Evolutionary conservation across 2,888 invertebrate genomes (phyloP), one percentile per base, ranked within the genome.

Genomic region (Bursaphelenchus okinawaensis): DNA sequence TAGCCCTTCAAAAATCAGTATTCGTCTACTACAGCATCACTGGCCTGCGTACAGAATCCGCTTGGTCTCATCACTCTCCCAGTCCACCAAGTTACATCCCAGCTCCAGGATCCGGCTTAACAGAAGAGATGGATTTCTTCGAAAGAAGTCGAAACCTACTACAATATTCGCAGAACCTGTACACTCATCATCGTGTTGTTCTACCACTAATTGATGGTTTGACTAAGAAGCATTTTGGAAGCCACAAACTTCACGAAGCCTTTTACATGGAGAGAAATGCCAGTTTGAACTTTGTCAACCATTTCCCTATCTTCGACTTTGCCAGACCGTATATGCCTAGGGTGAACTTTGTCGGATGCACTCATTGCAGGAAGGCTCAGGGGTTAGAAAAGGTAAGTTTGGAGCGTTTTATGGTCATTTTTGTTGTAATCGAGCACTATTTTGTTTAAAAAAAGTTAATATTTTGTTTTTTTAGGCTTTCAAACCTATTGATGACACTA

Each of bases 221-320:
- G 9, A 26, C 64, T 27, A 24, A 51, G 56, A 70, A 76, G 27
- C 55, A 75, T 29, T 75, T 64, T 22, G 60, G 66, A 2, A 56
- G 31, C 52, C 40, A 40, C 40, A 40, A 58, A 55, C n/a, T 69
- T n/a, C 57, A 66, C 8, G 56, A 63, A 3, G 68, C 77, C 4
- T 82, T 83, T 62, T 70, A 74, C 54, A 74, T 82, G 64, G 82
- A 82, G 65, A 66, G 82, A 50, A 83, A 82, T 62, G 82, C 82
- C 7, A 79, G 79, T 8, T 72, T 82, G 51, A 82, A 82, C 63
- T 76, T 79, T 63, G 75, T 82, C 29, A 82, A 82, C 63, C 80
- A 75, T 31, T 82, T 82, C 20, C 82, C 82, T 4, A 81, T 82
- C 40, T 82, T 78, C 63, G 82, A 82, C 61, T 82, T 82, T 63